These are phyloP conservation scores for Perizoma flavofasciatum DNA, from an alignment of 2,888 invertebrate species.

Conservation along the genomic window DNA sequence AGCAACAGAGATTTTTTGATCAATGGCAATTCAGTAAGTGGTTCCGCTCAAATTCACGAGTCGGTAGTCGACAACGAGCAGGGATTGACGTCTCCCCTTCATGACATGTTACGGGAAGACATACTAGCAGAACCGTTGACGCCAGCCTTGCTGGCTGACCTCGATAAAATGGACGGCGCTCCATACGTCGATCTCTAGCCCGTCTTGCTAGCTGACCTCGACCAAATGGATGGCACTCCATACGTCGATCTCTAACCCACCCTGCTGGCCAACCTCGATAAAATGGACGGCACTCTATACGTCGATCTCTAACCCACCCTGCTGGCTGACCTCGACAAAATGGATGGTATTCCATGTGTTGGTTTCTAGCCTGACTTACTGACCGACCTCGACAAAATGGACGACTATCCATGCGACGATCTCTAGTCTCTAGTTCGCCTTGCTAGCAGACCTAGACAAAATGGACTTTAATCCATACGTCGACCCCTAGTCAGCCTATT, in stretches of 20 bases:
- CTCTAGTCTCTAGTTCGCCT: slow-evolving; percentile 74
- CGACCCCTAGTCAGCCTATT: slow-evolving; percentile 73
- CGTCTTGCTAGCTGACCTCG: slow-evolving; percentile 74
- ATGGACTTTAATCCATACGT: slow-evolving; percentile 73
- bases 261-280: slow-evolving; percentile 75
- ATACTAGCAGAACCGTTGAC: slow-evolving; percentile 68
- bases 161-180: slow-evolving; percentile 74
- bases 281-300: slow-evolving; percentile 73
- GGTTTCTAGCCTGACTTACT: slow-evolving; percentile 75
- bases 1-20: slow-evolving; percentile 85
- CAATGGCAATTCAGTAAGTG: slow-evolving; percentile 83
- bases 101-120: slow-evolving; percentile 74
- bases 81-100: slow-evolving; percentile 65
- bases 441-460: slow-evolving; percentile 77
- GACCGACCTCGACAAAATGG: slow-evolving; percentile 78
- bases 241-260: slow-evolving; percentile 76
- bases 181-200: slow-evolving; percentile 76
- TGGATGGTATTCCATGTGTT: slow-evolving; percentile 72
- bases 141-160: slow-evolving; percentile 73
- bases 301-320: slow-evolving; percentile 74
- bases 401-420: slow-evolving; percentile 73
- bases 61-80: slow-evolving; percentile 61
- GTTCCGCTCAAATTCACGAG: slow-evolving; percentile 55
- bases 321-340: slow-evolving; percentile 77
- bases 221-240: slow-evolving; percentile 72